These are phyloP conservation scores for Cephus runcator DNA, from an alignment of 2,888 invertebrate species.

Conservation along the genomic window DNA sequence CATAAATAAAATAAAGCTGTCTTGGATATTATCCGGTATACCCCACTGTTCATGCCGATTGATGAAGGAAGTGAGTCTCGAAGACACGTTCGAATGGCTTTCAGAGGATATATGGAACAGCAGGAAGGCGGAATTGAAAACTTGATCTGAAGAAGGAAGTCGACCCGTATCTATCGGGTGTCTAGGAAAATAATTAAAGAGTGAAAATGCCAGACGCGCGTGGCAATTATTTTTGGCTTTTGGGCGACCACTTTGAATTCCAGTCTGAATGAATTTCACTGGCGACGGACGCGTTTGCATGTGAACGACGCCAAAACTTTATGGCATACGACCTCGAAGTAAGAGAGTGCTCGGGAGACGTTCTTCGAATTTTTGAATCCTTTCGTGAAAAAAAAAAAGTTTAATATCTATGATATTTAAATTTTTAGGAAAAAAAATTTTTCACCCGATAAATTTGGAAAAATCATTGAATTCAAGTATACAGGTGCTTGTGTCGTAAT, in stretches of 20 bases:
- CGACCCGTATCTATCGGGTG: not conserved
- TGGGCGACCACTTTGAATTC: not conserved
- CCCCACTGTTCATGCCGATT: constrained; percentile 5
- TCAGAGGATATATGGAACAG: constrained; percentile 35
- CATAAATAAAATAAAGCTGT: not conserved
- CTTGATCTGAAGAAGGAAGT: constrained; percentile 35
- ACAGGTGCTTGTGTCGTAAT: too few relatives aligned
- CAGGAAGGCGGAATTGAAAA: constrained; percentile 42
- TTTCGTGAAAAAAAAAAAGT: too few relatives aligned
- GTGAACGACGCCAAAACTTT: not conserved
- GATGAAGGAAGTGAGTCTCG: constrained; percentile 26
- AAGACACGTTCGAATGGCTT: constrained; percentile 18
- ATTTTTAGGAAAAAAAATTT: too few relatives aligned
- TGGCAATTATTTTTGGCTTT: not conserved
- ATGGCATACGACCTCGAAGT: not conserved
- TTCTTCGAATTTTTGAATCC: not conserved
- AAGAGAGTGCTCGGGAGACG: not conserved
- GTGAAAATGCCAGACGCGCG: not conserved
- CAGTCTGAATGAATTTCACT: not conserved
- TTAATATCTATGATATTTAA: too few relatives aligned
- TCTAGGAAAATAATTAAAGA: not conserved
- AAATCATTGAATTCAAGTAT: too few relatives aligned
- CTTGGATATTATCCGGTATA: not conserved
- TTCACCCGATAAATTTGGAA: too few relatives aligned
- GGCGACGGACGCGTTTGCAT: not conserved